Percentiles rank a stretch among this genome's conserved stretches.
Evolutionary conservation across 2,888 invertebrate genomes (phyloP).

Genomic region (Ophraella communa): DNA sequence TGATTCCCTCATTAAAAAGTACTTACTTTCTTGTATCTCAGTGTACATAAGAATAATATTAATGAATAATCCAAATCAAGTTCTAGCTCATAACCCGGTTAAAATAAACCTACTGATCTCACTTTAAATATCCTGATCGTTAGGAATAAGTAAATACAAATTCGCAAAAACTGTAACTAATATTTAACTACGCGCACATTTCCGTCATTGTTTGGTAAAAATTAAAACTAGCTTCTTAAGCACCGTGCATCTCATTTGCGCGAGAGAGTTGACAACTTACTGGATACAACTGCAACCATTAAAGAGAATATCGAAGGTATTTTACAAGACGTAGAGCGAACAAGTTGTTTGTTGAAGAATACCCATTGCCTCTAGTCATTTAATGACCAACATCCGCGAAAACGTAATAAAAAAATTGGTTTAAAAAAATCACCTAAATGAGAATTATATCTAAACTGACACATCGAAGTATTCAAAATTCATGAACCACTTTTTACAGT

Average conservation of each 20-base stretch:
- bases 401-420: conserved; percentile 2
- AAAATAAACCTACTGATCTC: not conserved
- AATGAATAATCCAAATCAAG: conserved; percentile 12
- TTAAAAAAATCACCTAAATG: conserved; percentile 1
- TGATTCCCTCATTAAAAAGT: not conserved
- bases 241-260: conserved; percentile 4
- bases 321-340: conserved; percentile 32
- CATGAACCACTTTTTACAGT: not conserved
- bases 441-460: not conserved
- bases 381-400: conserved; percentile 39
- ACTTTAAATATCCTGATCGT: not conserved
- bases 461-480: not conserved
- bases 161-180: conserved; percentile 1
- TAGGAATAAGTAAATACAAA: not conserved
- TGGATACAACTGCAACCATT: conserved; percentile 9
- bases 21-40: conserved; percentile 5
- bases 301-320: conserved; percentile 33
- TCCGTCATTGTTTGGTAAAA: conserved; percentile 9
- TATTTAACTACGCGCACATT: not conserved
- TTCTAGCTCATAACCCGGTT: conserved; percentile 27
- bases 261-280: conserved; percentile 3
- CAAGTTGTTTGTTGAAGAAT: conserved; percentile 34
- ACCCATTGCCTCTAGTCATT: conserved; percentile 38
- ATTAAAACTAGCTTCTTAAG: not conserved
- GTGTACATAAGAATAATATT: conserved; percentile 14